phyloP scores from a whole-genome alignment of 1,140 invertebrate species.

The Lucilia cuprina region DNA sequence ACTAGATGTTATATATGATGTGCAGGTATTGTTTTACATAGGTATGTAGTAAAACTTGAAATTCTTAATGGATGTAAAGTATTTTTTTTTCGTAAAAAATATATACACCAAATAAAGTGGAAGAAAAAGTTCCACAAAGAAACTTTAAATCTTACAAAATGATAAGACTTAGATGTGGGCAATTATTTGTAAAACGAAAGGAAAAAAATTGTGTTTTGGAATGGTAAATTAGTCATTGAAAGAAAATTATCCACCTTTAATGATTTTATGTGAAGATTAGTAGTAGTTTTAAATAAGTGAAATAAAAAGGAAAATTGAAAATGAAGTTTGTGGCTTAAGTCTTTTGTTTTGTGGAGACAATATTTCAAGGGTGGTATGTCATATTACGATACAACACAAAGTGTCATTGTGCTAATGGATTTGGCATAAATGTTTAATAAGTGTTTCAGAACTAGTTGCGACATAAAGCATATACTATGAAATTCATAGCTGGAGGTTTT shows the following conservation, averaged over 20 bases:
- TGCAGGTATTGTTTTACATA: neutral
- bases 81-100: too few relatives aligned
- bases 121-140: neutral
- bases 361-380: too few relatives aligned
- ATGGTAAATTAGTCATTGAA: neutral
- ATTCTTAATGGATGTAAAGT: conserved; percentile 34
- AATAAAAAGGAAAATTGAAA: neutral
- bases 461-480: too few relatives aligned
- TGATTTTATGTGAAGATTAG: neutral
- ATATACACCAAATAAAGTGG: neutral
- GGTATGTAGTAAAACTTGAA: conserved; percentile 26
- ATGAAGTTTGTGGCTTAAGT: neutral
- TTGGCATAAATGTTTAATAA: too few relatives aligned
- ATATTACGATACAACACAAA: too few relatives aligned
- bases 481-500: too few relatives aligned
- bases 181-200: neutral
- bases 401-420: too few relatives aligned
- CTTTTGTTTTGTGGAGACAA: neutral
- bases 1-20: conserved; percentile 9
- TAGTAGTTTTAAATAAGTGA: neutral
- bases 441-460: too few relatives aligned
- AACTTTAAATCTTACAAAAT: conserved; percentile 26
- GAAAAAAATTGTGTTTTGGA: neutral
- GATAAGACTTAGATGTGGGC: conserved; percentile 32
- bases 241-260: neutral